Evolutionary conservation across 2,113 vertebrate genomes (phyloP).

Genomic region (Ivindomyrus marchei): DNA sequence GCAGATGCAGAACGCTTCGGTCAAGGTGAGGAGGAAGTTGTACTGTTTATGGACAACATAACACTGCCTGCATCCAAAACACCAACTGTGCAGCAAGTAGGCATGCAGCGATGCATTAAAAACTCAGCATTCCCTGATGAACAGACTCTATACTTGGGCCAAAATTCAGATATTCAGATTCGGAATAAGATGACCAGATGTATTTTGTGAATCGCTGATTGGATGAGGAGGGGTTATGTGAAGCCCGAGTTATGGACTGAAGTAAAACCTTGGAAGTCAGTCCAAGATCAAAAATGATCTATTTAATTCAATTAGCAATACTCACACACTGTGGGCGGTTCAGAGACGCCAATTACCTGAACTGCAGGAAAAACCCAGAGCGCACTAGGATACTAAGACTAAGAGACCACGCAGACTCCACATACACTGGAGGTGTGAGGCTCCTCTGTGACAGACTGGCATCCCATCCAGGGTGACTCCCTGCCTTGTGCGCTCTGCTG

Average conservation of each 20-base stretch:
- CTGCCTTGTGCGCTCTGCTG: background rate
- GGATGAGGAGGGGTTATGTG: background rate
- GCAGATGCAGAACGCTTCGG: background rate
- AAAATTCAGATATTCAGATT: background rate
- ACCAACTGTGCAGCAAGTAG: background rate
- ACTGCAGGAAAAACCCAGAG: background rate
- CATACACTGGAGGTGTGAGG: background rate
- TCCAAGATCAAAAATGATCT: background rate
- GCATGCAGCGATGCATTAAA: background rate
- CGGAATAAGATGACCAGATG: background rate
- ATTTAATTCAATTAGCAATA: background rate
- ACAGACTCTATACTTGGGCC: background rate
- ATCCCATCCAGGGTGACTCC: background rate
- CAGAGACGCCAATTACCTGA: background rate
- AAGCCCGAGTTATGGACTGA: background rate
- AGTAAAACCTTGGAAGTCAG: background rate
- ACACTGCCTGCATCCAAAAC: background rate
- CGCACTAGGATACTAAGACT: background rate
- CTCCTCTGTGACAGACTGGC: background rate
- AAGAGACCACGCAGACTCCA: background rate
- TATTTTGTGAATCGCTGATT: background rate
- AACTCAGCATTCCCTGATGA: background rate
- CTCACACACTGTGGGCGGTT: background rate
- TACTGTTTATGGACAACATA: background rate
- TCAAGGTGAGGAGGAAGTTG: background rate